phyloP scores from a whole-genome alignment of 1,140 invertebrate genomes.

The Anastrepha ludens region DNA sequence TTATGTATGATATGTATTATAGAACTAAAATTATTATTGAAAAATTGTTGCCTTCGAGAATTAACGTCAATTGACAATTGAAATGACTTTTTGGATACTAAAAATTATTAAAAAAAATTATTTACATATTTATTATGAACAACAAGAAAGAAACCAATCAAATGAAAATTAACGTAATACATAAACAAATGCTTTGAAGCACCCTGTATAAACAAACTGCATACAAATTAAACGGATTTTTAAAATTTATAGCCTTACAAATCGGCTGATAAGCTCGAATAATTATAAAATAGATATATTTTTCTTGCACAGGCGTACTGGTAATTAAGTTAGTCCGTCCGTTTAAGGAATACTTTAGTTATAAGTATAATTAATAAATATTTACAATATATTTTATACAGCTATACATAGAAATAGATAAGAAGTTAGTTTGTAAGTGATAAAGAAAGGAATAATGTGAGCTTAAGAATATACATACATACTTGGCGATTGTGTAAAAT shows the following conservation, averaged over 20 bases:
- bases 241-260: conserved; percentile 19
- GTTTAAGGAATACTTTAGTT: conserved; percentile 34
- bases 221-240: conserved; percentile 18
- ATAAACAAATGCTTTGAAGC: not conserved
- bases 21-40: not conserved
- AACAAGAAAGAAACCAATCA: not conserved
- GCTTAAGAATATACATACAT: not conserved
- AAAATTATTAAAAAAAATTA: conserved; percentile 6
- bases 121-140: not conserved
- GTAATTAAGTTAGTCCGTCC: conserved; percentile 35
- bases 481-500: not conserved
- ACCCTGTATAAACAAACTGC: conserved; percentile 17
- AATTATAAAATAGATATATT: not conserved
- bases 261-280: not conserved
- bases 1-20: conserved; percentile 14
- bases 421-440: conserved; percentile 22
- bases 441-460: not conserved
- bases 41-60: conserved; percentile 43
- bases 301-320: conserved; percentile 41
- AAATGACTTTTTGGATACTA: not conserved
- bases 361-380: conserved; percentile 31
- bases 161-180: not conserved
- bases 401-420: conserved; percentile 11
- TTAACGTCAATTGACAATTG: conserved; percentile 8
- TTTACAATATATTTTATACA: conserved; percentile 52